Percentiles rank a stretch among this genome's conserved stretches.
Evolutionary conservation across 2,797 vertebrate genomes (phyloP).

Genomic region (Paedocypris micromegethes): DNA sequence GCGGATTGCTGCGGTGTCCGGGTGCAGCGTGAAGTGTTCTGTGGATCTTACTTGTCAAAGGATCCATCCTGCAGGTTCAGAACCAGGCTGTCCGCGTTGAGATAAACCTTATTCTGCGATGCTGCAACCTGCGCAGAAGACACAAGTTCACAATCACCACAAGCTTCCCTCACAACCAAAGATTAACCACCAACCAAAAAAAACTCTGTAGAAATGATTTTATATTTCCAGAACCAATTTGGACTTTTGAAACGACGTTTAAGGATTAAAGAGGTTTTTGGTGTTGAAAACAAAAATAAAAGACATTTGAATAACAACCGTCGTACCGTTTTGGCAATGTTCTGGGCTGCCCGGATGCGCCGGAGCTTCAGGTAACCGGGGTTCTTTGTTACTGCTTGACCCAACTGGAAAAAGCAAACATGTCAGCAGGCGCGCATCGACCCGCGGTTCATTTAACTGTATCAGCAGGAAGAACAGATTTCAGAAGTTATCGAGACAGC

Average conservation of each 20-base stretch:
- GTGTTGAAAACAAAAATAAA: no score
- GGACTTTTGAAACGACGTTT: no score
- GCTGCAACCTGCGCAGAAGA: slow-evolving; percentile 70
- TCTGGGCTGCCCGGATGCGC: slow-evolving; percentile 87
- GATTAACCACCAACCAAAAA: no score
- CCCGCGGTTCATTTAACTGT: slow-evolving; percentile 22
- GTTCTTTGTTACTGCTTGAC: slow-evolving; percentile 85
- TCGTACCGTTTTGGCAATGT: slow-evolving; percentile 86
- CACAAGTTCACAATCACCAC: not conserved
- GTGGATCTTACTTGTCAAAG: slow-evolving; percentile 73
- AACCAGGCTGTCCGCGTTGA: slow-evolving; percentile 86
- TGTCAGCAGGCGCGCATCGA: slow-evolving; percentile 21
- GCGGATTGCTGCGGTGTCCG: no score
- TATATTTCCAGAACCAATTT: no score
- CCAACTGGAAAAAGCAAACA: slow-evolving; percentile 54
- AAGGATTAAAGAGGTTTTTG: no score
- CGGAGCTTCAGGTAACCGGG: slow-evolving; percentile 91
- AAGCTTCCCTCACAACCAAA: no score
- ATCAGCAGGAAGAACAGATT: slow-evolving; percentile 23
- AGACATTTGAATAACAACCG: not conserved
- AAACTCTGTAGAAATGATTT: no score
- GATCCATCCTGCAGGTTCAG: slow-evolving; percentile 83
- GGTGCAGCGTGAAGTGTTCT: no score
- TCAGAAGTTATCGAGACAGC: not conserved
- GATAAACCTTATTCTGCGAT: slow-evolving; percentile 88